Conservation (phyloP, 2,797 vertebrate species). For the Chloroceryle amazona region DNA sequence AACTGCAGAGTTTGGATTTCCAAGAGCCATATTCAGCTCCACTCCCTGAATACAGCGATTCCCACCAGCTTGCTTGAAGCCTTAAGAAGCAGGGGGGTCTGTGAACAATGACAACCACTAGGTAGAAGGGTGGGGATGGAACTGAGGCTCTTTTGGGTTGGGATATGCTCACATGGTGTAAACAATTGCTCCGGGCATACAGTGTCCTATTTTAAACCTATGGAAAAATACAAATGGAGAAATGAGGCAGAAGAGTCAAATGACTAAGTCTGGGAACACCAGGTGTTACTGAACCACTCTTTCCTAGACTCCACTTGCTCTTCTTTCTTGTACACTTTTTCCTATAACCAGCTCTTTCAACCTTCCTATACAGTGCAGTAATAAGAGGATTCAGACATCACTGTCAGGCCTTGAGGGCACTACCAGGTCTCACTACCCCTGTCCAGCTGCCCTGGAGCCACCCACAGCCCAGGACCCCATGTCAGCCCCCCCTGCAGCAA, state of each 20-base stretch:
- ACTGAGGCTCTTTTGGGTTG: background rate
- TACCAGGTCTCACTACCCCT: background rate
- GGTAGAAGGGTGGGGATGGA: background rate
- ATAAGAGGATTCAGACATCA: background rate
- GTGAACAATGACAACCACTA: background rate
- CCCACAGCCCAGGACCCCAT: background rate
- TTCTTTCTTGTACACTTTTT: background rate
- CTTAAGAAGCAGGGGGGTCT: background rate
- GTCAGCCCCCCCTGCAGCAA: background rate
- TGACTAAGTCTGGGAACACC: background rate
- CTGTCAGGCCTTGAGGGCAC: background rate
- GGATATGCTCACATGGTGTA: background rate
- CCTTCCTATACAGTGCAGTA: background rate
- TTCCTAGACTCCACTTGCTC: background rate
- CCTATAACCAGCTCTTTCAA: background rate
- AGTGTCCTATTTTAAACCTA: background rate
- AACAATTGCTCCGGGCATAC: background rate
- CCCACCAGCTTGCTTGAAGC: background rate
- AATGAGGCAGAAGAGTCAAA: background rate
- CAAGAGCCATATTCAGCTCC: background rate
- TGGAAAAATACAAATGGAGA: background rate
- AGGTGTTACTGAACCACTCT: background rate
- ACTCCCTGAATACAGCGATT: background rate
- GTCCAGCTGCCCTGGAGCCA: accelerated
- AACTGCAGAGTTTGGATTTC: background rate